Conservation (phyloP, 2,888 invertebrate species). For the Marronus borbonicus region DNA sequence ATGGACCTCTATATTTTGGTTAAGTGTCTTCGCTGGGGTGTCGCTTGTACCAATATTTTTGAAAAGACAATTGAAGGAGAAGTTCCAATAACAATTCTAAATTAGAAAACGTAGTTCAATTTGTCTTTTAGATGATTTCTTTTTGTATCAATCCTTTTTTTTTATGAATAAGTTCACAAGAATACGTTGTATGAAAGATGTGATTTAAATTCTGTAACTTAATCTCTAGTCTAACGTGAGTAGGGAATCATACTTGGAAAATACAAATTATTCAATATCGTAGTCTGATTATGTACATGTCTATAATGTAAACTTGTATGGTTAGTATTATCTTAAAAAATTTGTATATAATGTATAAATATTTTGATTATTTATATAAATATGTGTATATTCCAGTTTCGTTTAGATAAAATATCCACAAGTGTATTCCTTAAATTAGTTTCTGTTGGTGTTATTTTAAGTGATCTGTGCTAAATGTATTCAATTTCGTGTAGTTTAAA, state of each 20-base stretch:
- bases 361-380: constrained; percentile 40
- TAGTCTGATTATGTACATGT: not conserved
- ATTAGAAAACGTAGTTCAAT: constrained; percentile 35
- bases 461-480: too few relatives aligned
- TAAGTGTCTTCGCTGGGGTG: constrained; percentile 85
- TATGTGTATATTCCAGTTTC: constrained; percentile 15
- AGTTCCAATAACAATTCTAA: constrained; percentile 76
- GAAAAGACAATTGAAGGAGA: constrained; percentile 84
- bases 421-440: too few relatives aligned
- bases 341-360: constrained; percentile 43
- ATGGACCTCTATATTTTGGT: constrained; percentile 85
- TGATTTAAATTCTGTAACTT: not conserved
- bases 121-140: constrained; percentile 57
- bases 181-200: constrained; percentile 5
- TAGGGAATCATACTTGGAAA: constrained; percentile 6
- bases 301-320: constrained; percentile 33
- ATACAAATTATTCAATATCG: constrained; percentile 6
- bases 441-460: too few relatives aligned
- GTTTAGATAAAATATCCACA: not conserved
- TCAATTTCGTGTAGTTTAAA: not conserved
- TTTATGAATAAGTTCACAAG: not conserved
- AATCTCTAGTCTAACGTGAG: constrained; percentile 30
- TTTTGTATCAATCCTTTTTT: constrained; percentile 17
- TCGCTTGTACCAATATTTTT: constrained; percentile 92
- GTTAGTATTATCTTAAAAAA: constrained; percentile 2